These are phyloP conservation scores for Rhegmatorhina hoffmannsi DNA, from an alignment of 2,113 vertebrate genomes.

Conservation along the genomic window DNA sequence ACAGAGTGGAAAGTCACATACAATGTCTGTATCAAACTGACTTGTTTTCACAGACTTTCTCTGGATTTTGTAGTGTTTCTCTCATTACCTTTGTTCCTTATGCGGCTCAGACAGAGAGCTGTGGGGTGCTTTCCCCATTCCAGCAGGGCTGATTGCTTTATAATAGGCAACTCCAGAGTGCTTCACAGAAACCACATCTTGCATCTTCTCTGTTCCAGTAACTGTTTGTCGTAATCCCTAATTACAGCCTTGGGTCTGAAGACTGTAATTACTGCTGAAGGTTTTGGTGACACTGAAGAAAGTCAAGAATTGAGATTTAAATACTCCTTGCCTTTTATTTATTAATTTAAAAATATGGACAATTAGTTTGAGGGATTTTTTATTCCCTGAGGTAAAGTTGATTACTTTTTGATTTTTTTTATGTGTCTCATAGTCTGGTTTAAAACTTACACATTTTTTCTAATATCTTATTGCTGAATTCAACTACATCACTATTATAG, in stretches of 20 bases:
- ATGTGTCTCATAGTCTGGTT: neutral
- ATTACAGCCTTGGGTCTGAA: constrained; percentile 7
- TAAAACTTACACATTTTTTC: neutral
- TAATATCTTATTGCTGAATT: neutral
- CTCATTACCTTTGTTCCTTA: neutral
- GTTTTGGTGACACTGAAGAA: constrained; percentile 11
- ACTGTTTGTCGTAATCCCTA: constrained; percentile 27
- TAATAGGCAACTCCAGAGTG: neutral
- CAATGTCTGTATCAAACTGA: neutral
- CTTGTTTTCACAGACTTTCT: neutral
- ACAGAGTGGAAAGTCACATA: neutral
- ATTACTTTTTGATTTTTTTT: neutral
- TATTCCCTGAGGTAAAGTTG: neutral
- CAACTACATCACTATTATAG: neutral
- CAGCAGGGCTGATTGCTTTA: neutral
- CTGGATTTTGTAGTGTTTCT: neutral
- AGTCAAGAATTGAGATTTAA: constrained; percentile 7
- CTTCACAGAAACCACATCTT: constrained; percentile 39
- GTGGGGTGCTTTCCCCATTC: neutral
- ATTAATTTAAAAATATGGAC: neutral
- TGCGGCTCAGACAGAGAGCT: neutral
- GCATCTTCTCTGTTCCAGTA: neutral
- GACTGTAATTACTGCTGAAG: neutral
- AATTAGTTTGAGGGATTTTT: constrained; percentile 6
- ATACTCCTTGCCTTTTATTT: neutral